These are phyloP conservation scores for Phoebastria nigripes DNA, from an alignment of 2,797 vertebrate genomes.

Conservation along the genomic window DNA sequence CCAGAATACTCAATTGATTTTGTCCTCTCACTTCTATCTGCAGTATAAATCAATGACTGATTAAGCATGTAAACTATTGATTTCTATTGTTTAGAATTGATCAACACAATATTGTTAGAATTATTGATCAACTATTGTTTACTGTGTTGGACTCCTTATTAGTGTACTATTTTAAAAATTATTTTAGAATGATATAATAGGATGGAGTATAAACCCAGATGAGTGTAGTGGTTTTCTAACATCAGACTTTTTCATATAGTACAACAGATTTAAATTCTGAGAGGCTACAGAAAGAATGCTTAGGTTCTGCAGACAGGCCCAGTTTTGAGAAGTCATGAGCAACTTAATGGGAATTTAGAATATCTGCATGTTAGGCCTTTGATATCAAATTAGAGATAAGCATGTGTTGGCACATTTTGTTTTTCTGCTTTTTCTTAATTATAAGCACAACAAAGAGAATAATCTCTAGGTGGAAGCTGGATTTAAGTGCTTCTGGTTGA, in stretches of 20 bases:
- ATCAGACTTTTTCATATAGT: neutral
- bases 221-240: neutral
- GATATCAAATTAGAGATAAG: neutral
- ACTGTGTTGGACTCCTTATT: neutral
- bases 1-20: neutral
- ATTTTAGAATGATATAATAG: neutral
- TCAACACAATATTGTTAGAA: too few species aligned
- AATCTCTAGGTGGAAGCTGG: neutral
- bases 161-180: neutral
- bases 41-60: neutral
- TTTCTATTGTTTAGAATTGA: neutral
- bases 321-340: neutral
- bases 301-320: neutral
- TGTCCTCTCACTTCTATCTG: neutral
- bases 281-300: neutral
- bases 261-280: neutral
- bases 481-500: neutral
- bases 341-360: neutral
- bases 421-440: neutral
- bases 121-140: neutral
- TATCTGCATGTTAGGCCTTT: neutral
- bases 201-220: neutral
- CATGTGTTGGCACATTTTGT: neutral
- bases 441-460: neutral
- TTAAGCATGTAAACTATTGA: neutral